Base-by-base conservation (phyloP, 2,113 vertebrate species). In the Melanerpes formicivorus region DNA sequence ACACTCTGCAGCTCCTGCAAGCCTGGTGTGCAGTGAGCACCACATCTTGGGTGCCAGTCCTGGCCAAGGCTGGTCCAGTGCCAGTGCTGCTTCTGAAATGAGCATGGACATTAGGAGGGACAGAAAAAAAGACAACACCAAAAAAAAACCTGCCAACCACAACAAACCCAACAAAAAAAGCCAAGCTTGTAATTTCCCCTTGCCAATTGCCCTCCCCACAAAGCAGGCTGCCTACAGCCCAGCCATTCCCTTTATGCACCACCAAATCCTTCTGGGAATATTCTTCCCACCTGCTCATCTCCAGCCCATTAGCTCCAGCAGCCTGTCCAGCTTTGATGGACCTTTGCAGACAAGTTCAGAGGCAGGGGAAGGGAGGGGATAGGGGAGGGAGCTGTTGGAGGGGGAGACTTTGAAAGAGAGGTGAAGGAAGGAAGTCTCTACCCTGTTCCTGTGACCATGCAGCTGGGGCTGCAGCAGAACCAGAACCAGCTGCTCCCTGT, bases 241-340 rank as follows among this genome's bases (percentile, higher is more conserved):
- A 4, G 9, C 13, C 14, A 0, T 16, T 19, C 60, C 26, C 30
- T 65, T 22, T 26, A 3, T 27, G 14, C 10, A 11, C 29, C 82
- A 19, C 8, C 4, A 71, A 71, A 78, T 19, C 9, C 42, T 72
- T 3, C 29, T 18, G 80, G 56, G 56, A 44, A 65, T 4, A 29
- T 26, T 71, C 74, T 37, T 37, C 37, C 56, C 52, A 14, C 42
- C 22, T 15, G 18, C 18, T 63, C 22, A 2, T 37, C 42, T 62
- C 62, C 9, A 0, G 15, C 50, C 44, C 29, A 1, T 8, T 0
- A 0, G 7, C 40, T 22, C 37, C 80, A 9, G 23, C 2, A 0
- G 5, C 16, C 63, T 8, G 29, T 14, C 10, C 52, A 17, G 63
- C 58, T 55, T 48, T 22, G 70, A 10, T 18, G 34, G 84, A 13